A percentile compares a stretch with the other conserved stretches of the same genome.
Conservation (phyloP, 2,797 vertebrate species). For the Lutjanus campechanus region DNA sequence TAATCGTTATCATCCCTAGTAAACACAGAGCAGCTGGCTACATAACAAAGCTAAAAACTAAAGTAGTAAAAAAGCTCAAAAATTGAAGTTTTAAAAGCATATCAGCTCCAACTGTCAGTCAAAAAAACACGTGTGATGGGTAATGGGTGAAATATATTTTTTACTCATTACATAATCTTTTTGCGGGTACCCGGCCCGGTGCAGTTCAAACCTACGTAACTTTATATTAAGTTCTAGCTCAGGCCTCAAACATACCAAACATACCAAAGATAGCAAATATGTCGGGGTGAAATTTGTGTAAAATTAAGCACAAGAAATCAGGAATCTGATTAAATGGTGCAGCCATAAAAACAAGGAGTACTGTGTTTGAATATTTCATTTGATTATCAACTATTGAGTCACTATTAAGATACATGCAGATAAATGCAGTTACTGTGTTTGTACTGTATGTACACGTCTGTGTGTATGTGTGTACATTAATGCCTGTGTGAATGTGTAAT, state of each 20-base stretch:
- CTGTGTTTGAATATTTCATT: slow-evolving; percentile 1
- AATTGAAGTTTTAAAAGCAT: too few relatives aligned
- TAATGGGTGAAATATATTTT: too few relatives aligned
- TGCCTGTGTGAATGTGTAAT: slow-evolving; percentile 22
- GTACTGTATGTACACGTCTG: slow-evolving; percentile 1
- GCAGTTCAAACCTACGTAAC: too few relatives aligned
- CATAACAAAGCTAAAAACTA: too few relatives aligned
- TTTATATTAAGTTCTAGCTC: neutral
- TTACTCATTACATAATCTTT: too few relatives aligned
- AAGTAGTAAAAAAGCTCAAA: too few relatives aligned
- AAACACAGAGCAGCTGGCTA: too few relatives aligned
- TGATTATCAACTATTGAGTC: neutral
- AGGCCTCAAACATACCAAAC: neutral
- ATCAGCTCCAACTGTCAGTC: too few relatives aligned
- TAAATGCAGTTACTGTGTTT: neutral
- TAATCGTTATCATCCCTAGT: too few relatives aligned
- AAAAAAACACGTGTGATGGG: too few relatives aligned
- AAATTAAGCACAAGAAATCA: neutral
- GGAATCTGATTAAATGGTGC: neutral
- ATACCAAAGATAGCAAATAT: slow-evolving; percentile 1
- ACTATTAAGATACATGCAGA: slow-evolving; percentile 2
- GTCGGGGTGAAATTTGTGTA: neutral
- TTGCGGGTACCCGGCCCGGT: too few relatives aligned
- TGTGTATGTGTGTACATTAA: slow-evolving; percentile 22
- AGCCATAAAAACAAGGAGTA: neutral